phyloP scores from a whole-genome alignment of 2,888 invertebrate genomes.

The Microplitis deprimator region DNA sequence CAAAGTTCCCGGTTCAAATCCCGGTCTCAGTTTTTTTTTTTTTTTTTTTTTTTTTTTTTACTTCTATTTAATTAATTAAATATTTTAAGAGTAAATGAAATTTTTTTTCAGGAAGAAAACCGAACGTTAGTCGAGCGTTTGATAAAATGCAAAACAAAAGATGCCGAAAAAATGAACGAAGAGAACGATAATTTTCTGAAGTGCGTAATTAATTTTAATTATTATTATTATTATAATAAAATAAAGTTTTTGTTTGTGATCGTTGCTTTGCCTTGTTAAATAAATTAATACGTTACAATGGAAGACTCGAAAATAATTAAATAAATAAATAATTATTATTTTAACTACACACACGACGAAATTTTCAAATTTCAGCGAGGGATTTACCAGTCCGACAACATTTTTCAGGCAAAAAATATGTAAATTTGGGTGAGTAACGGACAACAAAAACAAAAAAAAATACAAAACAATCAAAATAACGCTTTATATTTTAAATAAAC shows the following conservation, averaged over 20 bases:
- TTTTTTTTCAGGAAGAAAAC: constrained; percentile 85
- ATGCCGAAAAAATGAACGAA: constrained; percentile 96
- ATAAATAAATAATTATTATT: background rate
- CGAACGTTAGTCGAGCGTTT: constrained; percentile 87
- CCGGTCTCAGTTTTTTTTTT: background rate
- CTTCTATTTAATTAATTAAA: background rate
- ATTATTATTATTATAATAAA: constrained; percentile 12
- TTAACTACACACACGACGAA: constrained; percentile 66
- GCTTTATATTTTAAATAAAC: background rate
- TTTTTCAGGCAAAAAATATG: constrained; percentile 82
- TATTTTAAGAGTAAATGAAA: constrained; percentile 29
- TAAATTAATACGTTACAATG: constrained; percentile 24
- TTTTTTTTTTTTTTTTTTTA: too few relatives aligned
- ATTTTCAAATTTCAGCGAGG: constrained; percentile 79
- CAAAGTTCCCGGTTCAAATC: background rate
- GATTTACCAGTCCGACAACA: constrained; percentile 79
- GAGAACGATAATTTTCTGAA: constrained; percentile 95
- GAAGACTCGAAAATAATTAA: constrained; percentile 25
- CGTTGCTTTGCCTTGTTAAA: background rate
- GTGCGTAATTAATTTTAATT: constrained; percentile 74
- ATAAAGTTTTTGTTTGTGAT: background rate
- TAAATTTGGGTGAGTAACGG: constrained; percentile 81
- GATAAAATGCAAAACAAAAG: constrained; percentile 92
- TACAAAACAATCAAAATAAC: constrained; percentile 1
- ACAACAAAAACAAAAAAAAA: constrained; percentile 49